These are phyloP conservation scores for Anguilla megastoma DNA, from an alignment of 2,797 vertebrate species.

Conservation along the genomic window DNA sequence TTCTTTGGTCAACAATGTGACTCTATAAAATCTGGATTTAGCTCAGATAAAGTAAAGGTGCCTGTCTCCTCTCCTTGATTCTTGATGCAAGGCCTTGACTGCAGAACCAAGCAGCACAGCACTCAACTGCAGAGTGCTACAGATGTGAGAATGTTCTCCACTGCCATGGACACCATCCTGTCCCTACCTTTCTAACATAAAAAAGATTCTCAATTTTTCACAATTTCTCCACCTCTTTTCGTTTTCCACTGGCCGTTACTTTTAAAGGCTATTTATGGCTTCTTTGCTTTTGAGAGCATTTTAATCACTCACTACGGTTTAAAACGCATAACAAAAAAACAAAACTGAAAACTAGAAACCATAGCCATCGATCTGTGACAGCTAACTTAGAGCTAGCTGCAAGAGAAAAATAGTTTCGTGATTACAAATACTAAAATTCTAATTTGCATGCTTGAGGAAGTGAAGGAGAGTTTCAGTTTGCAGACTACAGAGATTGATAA, in stretches of 20 bases:
- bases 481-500: neutral
- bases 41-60: neutral
- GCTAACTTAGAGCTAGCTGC: neutral
- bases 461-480: neutral
- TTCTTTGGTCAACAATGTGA: neutral
- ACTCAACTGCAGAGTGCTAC: neutral
- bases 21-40: neutral
- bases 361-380: neutral
- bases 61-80: neutral
- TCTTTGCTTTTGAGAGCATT: neutral
- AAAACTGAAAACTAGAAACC: neutral
- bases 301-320: neutral
- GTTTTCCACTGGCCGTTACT: neutral
- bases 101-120: neutral
- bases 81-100: neutral
- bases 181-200: neutral
- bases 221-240: neutral
- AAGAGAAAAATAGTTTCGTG: neutral
- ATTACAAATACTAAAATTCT: neutral
- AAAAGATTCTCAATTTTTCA: neutral
- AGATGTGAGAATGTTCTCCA: neutral
- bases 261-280: neutral
- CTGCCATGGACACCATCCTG: neutral
- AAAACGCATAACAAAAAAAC: neutral
- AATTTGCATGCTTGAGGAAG: constrained; percentile 3